Percentiles rank a stretch among this genome's conserved stretches.
phyloP scores from a whole-genome alignment of 2,797 vertebrate species.

The Hippocampus kuda region DNA sequence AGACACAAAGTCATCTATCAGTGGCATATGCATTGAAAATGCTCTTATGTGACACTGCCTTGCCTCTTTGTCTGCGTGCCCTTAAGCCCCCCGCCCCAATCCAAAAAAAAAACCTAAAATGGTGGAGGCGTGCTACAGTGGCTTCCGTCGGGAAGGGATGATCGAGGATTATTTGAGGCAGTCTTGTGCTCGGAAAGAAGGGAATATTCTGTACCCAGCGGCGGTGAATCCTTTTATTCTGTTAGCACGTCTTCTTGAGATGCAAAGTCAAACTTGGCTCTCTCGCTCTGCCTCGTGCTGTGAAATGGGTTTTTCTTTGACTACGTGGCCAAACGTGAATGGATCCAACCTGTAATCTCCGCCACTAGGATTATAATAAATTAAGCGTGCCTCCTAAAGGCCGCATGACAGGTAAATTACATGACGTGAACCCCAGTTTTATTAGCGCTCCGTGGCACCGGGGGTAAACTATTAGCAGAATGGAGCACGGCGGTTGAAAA shows the following conservation, averaged over 20 bases:
- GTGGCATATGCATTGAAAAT: conserved; percentile 56
- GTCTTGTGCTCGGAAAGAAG: conserved; percentile 27
- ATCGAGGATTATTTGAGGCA: conserved; percentile 41
- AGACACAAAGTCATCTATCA: conserved; percentile 36
- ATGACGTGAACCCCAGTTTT: conserved; percentile 31
- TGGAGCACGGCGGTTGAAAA: conserved; percentile 22
- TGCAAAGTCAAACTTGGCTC: conserved; percentile 42
- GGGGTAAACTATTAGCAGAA: conserved; percentile 17
- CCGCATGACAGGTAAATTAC: conserved; percentile 38
- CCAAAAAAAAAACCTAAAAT: conserved; percentile 18
- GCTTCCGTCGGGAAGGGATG: conserved; percentile 38
- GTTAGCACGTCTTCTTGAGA: conserved; percentile 40
- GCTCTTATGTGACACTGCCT: conserved; percentile 40
- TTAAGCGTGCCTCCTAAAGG: conserved; percentile 25
- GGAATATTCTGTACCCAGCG: conserved; percentile 40
- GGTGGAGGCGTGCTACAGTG: conserved; percentile 18
- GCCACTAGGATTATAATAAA: conserved; percentile 39
- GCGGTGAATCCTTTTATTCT: conserved; percentile 49
- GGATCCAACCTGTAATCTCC: conserved; percentile 41
- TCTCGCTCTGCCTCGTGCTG: conserved; percentile 24
- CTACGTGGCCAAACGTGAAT: conserved; percentile 32
- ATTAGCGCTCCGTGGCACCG: conserved; percentile 19
- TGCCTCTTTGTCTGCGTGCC: conserved; percentile 51
- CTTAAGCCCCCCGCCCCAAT: conserved; percentile 36
- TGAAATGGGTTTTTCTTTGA: conserved; percentile 40